These are phyloP conservation scores for Nasonia giraulti DNA, from an alignment of 1,140 invertebrate species.

Conservation along the genomic window DNA sequence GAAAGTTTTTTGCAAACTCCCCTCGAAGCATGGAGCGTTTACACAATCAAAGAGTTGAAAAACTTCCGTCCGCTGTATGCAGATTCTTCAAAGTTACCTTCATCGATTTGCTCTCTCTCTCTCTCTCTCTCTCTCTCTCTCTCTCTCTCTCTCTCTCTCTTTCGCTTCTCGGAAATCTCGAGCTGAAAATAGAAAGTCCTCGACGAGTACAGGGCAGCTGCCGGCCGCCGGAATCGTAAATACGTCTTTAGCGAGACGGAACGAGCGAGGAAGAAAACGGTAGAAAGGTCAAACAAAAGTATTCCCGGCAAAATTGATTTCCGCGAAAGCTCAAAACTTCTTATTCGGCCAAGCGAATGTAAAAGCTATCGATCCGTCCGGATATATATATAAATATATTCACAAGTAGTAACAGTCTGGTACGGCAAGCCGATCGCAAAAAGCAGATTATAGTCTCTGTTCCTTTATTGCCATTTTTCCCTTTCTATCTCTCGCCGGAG, in stretches of 20 bases:
- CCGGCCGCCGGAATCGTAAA: conserved; percentile 2
- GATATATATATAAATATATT: background rate
- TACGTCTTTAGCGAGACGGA: background rate
- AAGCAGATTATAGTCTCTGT: background rate
- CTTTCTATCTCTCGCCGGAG: background rate
- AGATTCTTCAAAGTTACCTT: conserved; percentile 25
- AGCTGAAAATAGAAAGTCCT: background rate
- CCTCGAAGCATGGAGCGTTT: background rate
- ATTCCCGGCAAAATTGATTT: conserved; percentile 28
- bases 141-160: background rate
- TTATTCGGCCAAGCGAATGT: background rate
- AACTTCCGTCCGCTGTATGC: conserved; percentile 1
- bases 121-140: too few species aligned
- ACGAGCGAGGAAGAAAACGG: background rate
- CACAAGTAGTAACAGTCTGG: background rate
- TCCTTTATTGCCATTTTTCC: background rate
- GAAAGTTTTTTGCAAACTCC: conserved; percentile 25
- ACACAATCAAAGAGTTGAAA: conserved; percentile 4
- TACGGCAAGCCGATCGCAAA: background rate
- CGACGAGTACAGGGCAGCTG: background rate
- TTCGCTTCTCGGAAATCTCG: background rate
- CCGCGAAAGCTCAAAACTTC: conserved; percentile 3
- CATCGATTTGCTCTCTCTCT: conserved; percentile 16
- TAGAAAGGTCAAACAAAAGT: conserved; percentile 6
- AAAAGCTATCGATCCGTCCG: background rate